Conservation (phyloP, 1,140 invertebrate species). For the Trachelipus rathkii region DNA sequence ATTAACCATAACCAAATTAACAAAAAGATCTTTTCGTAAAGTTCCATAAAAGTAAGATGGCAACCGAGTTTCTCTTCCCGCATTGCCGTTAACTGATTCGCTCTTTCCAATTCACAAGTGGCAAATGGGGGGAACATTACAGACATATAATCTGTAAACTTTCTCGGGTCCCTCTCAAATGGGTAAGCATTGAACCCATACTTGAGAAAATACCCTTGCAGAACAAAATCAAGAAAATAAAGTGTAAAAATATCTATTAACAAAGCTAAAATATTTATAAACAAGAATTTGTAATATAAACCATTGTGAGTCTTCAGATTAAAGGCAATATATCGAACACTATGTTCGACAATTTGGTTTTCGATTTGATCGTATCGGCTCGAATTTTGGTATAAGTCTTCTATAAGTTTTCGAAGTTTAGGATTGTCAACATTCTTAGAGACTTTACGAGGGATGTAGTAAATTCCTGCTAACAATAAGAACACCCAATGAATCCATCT, state of each 20-base stretch:
- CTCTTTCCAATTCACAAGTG: conserved; percentile 20
- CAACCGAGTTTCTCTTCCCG: conserved; percentile 25
- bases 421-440: conserved; percentile 29
- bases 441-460: conserved; percentile 28
- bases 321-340: conserved; percentile 10
- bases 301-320: conserved; percentile 26
- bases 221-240: conserved; percentile 25
- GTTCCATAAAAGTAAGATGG: conserved; percentile 30
- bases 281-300: conserved; percentile 23
- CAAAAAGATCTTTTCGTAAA: conserved; percentile 28
- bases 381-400: conserved; percentile 21
- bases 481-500: conserved; percentile 24
- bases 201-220: conserved; percentile 22
- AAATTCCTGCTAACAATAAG: conserved; percentile 26
- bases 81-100: conserved; percentile 18
- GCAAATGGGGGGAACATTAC: conserved; percentile 25
- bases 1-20: conserved; percentile 28
- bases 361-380: conserved; percentile 18
- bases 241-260: conserved; percentile 18
- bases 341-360: conserved; percentile 14
- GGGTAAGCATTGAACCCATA: conserved; percentile 28
- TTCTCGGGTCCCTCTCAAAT: conserved; percentile 23
- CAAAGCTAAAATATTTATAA: conserved; percentile 22
- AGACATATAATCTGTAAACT: conserved; percentile 27
- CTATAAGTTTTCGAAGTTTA: conserved; percentile 25